A percentile compares a stretch with the other conserved stretches of the same genome.
Evolutionary conservation across 2,888 invertebrate genomes (phyloP).

Genomic region (Pilophorus perplexus): DNA sequence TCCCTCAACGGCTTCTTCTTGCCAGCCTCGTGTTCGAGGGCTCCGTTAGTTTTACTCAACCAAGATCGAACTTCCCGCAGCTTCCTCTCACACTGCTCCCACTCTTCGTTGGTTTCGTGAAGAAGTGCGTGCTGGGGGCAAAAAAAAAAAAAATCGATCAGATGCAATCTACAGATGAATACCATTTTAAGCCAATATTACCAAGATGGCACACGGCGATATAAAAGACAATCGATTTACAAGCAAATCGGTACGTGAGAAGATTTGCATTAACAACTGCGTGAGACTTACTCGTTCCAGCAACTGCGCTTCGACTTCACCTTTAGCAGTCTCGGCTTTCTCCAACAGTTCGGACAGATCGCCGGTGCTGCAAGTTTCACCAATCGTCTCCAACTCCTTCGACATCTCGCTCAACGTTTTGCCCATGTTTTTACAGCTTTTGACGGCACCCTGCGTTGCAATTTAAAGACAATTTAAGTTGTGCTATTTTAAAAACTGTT

Average conservation of each 20-base stretch:
- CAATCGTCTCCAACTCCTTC: slow-evolving; percentile 81
- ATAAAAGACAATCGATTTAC: too few species aligned
- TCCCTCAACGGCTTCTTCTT: slow-evolving; percentile 85
- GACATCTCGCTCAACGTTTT: slow-evolving; percentile 90
- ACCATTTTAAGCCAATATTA: too few species aligned
- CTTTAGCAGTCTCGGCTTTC: slow-evolving; percentile 81
- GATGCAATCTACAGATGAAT: background rate
- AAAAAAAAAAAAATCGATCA: background rate
- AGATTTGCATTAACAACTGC: too few species aligned
- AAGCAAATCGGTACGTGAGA: too few species aligned
- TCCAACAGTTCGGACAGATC: slow-evolving; percentile 81
- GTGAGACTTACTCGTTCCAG: slow-evolving; percentile 72
- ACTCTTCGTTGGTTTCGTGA: slow-evolving; percentile 90
- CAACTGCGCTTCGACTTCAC: slow-evolving; percentile 78
- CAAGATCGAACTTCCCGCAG: slow-evolving; percentile 84
- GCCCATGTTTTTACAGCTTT: slow-evolving; percentile 82
- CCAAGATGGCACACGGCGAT: too few species aligned
- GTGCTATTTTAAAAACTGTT: too few species aligned
- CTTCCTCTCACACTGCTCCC: slow-evolving; percentile 94
- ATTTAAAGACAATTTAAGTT: background rate
- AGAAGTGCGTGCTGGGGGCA: slow-evolving; percentile 73
- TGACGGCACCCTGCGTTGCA: slow-evolving; percentile 68
- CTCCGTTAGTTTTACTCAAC: slow-evolving; percentile 72
- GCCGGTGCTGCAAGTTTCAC: slow-evolving; percentile 78
- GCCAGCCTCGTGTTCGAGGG: slow-evolving; percentile 62